Evolutionary conservation across 2,797 vertebrate genomes (phyloP).

Genomic region (Toxotes lorentzi): DNA sequence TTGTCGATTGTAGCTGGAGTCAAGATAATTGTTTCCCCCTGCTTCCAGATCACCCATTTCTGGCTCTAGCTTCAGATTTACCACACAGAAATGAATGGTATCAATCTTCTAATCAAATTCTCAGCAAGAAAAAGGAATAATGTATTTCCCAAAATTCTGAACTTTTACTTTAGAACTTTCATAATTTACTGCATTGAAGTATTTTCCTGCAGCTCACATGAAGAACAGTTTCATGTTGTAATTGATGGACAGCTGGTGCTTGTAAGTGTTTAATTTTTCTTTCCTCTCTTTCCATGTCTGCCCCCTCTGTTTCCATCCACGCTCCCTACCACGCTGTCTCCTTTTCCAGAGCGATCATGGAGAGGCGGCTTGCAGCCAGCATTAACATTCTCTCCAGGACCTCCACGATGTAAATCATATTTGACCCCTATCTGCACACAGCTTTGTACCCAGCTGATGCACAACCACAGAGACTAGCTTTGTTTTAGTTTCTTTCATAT

Average conservation of each 20-base stretch:
- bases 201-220: neutral
- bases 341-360: slow-evolving; percentile 87
- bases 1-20: neutral
- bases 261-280: slow-evolving; percentile 44
- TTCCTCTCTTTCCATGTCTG: slow-evolving; percentile 16
- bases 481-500: neutral
- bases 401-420: slow-evolving; percentile 88
- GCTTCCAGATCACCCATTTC: neutral
- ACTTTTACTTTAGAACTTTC: neutral
- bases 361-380: slow-evolving; percentile 88
- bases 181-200: neutral
- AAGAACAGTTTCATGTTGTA: slow-evolving; percentile 38
- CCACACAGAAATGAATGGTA: neutral
- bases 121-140: neutral
- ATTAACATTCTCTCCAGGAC: slow-evolving; percentile 89
- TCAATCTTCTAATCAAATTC: neutral
- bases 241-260: slow-evolving; percentile 53
- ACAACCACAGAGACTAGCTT: neutral
- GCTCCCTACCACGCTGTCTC: slow-evolving; percentile 25
- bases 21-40: neutral
- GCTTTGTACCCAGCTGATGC: neutral
- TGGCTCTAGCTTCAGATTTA: neutral
- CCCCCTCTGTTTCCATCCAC: slow-evolving; percentile 6
- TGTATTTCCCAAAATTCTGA: neutral
- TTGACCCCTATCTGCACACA: slow-evolving; percentile 23